Conservation (phyloP, 1,140 invertebrate genomes). For the Scaptomyza hsui region DNA sequence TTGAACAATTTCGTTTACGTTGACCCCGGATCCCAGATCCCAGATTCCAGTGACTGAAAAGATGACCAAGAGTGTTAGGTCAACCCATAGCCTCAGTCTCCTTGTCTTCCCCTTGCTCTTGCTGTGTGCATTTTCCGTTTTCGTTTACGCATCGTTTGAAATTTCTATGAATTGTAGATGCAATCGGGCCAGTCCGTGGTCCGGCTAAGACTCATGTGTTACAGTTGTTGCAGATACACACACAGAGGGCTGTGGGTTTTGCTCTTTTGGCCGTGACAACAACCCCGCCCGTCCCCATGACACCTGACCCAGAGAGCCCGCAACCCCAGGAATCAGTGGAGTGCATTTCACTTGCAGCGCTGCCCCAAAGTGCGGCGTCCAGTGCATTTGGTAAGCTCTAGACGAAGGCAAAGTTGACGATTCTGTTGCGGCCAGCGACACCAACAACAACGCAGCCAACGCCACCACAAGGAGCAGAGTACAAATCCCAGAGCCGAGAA, state of each 20-base stretch:
- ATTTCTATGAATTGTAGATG: slow-evolving; percentile 84
- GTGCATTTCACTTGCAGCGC: slow-evolving; percentile 77
- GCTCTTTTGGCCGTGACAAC: neutral
- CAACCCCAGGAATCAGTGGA: slow-evolving; percentile 64
- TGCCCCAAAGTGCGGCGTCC: neutral
- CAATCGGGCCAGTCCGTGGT: slow-evolving; percentile 76
- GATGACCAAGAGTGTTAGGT: slow-evolving; percentile 35
- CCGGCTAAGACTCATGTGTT: slow-evolving; percentile 44
- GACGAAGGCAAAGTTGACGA: slow-evolving; percentile 79
- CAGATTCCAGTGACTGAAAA: slow-evolving; percentile 4
- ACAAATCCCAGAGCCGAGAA: slow-evolving; percentile 13
- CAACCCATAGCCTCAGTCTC: neutral
- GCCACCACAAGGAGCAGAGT: slow-evolving; percentile 14
- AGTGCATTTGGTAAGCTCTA: slow-evolving; percentile 78
- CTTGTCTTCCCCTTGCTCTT: slow-evolving; percentile 14
- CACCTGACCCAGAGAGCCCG: slow-evolving; percentile 34
- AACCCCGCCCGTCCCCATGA: neutral
- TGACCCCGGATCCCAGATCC: slow-evolving; percentile 34
- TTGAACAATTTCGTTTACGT: slow-evolving; percentile 52
- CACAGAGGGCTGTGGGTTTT: neutral
- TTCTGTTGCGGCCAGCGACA: slow-evolving; percentile 62
- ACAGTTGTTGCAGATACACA: slow-evolving; percentile 37
- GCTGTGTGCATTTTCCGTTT: slow-evolving; percentile 74
- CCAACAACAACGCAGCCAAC: neutral
- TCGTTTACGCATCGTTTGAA: slow-evolving; percentile 82